Evolutionary conservation across 2,113 vertebrate genomes (phyloP).

Genomic region (Sminthopsis crassicaudata): DNA sequence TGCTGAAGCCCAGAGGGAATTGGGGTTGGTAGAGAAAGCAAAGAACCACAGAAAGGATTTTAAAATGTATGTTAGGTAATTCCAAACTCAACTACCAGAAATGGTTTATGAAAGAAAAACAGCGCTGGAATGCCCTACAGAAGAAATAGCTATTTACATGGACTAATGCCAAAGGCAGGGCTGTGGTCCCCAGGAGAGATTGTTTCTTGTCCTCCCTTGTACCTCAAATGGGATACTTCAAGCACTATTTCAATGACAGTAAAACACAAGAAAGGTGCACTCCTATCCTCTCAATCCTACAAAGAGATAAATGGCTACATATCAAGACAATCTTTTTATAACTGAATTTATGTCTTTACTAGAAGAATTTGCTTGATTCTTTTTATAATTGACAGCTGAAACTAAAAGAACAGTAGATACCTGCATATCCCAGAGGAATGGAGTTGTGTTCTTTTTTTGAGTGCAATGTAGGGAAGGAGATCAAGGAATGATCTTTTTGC

Average conservation of each 20-base stretch:
- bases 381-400: constrained; percentile 69
- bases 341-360: constrained; percentile 67
- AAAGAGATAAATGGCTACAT: constrained; percentile 59
- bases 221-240: not conserved
- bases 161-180: not conserved
- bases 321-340: constrained; percentile 68
- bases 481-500: constrained; percentile 55
- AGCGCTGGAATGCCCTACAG: constrained; percentile 54
- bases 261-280: constrained; percentile 65
- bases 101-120: too few relatives aligned
- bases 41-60: not conserved
- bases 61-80: constrained; percentile 1
- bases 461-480: constrained; percentile 76
- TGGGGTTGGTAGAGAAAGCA: not conserved
- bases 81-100: constrained; percentile 24
- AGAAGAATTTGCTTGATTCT: constrained; percentile 64
- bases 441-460: constrained; percentile 2
- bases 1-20: not conserved
- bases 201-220: constrained; percentile 30
- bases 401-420: constrained; percentile 61
- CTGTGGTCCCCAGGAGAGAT: constrained; percentile 5
- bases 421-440: constrained; percentile 68
- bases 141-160: constrained; percentile 36
- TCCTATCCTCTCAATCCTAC: constrained; percentile 66
- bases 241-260: constrained; percentile 29